Evolutionary conservation across 2,113 vertebrate species (phyloP).

Genomic region (Corydoras maculifer): DNA sequence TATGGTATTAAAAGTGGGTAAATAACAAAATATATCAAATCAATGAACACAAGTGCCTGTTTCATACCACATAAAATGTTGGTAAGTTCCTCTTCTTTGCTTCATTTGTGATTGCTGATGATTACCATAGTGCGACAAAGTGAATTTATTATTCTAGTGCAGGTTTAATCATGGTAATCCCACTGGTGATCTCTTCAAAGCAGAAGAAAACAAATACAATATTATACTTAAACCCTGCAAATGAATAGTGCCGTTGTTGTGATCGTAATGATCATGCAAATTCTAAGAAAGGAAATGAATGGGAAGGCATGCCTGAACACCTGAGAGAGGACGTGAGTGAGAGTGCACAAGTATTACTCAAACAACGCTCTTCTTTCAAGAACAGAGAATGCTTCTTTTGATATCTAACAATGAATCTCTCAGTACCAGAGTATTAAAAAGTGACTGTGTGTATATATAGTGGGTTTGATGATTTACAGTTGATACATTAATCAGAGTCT

Average conservation of each 20-base stretch:
- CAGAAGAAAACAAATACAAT: conserved; percentile 3
- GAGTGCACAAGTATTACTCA: conserved; percentile 7
- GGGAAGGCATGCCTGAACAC: conserved; percentile 4
- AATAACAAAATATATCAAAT: too few relatives aligned
- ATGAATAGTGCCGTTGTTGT: neutral
- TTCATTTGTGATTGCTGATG: neutral
- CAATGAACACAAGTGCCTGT: too few relatives aligned
- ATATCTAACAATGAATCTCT: conserved; percentile 19
- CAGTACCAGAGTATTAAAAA: conserved; percentile 8
- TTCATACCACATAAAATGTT: too few relatives aligned
- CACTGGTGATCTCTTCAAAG: neutral
- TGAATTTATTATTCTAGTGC: neutral
- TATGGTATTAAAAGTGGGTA: too few relatives aligned
- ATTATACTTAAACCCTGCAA: conserved; percentile 4
- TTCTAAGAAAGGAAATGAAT: conserved; percentile 1
- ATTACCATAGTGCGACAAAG: neutral
- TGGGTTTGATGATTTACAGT: conserved; percentile 6
- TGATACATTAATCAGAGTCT: conserved; percentile 18
- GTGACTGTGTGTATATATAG: conserved; percentile 14
- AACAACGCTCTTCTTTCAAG: conserved; percentile 9
- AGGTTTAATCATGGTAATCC: neutral
- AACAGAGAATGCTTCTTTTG: conserved; percentile 13
- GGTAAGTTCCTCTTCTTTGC: too few relatives aligned
- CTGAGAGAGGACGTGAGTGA: neutral
- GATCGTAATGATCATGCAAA: conserved; percentile 2